Evolutionary conservation across 35 echinoderm and acorn worm genomes (phyloP).

Genomic region (Heliocidaris tuberculata): DNA sequence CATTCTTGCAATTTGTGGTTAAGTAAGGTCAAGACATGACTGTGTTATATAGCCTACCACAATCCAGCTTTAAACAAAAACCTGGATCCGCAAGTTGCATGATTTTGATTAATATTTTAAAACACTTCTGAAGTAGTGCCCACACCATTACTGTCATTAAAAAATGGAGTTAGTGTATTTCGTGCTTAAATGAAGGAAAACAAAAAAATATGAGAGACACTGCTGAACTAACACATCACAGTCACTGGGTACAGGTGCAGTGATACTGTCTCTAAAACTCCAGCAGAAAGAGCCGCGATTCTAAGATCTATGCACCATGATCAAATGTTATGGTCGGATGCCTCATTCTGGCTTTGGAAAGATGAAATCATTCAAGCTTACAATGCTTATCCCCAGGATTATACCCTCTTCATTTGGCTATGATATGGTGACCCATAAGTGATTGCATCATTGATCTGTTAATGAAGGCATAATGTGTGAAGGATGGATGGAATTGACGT

Average conservation of each 20-base stretch:
- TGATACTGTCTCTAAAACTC: neutral
- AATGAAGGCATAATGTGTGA: constrained; percentile 17
- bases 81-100: too few relatives aligned
- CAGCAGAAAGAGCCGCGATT: neutral
- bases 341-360: neutral
- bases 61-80: too few relatives aligned
- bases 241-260: neutral
- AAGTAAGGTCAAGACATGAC: too few relatives aligned
- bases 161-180: neutral
- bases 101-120: too few relatives aligned
- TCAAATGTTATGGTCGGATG: neutral
- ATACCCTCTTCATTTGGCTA: neutral
- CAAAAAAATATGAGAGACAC: too few relatives aligned
- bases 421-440: neutral
- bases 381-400: neutral
- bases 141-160: neutral
- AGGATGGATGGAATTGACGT: neutral
- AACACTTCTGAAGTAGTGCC: too few relatives aligned
- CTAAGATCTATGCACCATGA: neutral
- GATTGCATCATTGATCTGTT: neutral
- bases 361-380: neutral
- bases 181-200: neutral
- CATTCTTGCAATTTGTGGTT: too few relatives aligned
- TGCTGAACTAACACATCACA: neutral
- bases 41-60: too few relatives aligned